These are phyloP conservation scores for Eumaeus atala DNA, from an alignment of 1,140 invertebrate species.

Conservation along the genomic window DNA sequence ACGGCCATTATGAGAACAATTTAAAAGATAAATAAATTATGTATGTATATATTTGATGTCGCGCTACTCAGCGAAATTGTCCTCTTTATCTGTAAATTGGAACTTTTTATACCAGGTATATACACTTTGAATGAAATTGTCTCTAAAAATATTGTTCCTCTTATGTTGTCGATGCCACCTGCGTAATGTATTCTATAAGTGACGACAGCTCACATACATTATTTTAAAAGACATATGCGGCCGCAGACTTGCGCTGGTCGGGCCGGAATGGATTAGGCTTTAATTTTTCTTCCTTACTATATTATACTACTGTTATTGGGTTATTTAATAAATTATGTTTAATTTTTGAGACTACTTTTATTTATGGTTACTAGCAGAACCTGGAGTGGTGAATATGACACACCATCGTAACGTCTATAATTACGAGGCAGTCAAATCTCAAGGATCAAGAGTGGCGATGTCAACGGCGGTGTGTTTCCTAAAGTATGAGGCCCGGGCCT, in stretches of 20 bases:
- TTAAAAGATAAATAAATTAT: background rate
- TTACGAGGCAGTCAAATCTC: too few relatives aligned
- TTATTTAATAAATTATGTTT: conserved; percentile 11
- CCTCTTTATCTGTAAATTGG: conserved; percentile 10
- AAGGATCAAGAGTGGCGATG: too few relatives aligned
- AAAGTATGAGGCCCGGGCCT: too few relatives aligned
- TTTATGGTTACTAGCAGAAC: too few relatives aligned
- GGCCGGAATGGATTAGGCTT: conserved; percentile 1
- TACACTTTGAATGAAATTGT: conserved; percentile 1
- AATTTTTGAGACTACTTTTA: background rate
- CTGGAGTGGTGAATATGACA: too few relatives aligned
- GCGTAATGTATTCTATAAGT: background rate
- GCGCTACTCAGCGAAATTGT: background rate
- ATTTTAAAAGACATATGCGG: conserved; percentile 7
- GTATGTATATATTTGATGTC: conserved; percentile 7
- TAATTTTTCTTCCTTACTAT: conserved; percentile 8
- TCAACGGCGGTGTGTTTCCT: too few relatives aligned
- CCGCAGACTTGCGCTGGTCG: background rate
- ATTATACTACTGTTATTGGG: conserved; percentile 1
- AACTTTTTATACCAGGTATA: conserved; percentile 7
- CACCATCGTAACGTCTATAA: too few relatives aligned
- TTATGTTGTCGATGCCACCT: conserved; percentile 1
- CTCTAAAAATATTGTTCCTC: background rate
- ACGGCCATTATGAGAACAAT: background rate
- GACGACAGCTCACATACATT: background rate